phyloP scores from a whole-genome alignment of 2,888 invertebrate species.

The Sycophila texana region DNA sequence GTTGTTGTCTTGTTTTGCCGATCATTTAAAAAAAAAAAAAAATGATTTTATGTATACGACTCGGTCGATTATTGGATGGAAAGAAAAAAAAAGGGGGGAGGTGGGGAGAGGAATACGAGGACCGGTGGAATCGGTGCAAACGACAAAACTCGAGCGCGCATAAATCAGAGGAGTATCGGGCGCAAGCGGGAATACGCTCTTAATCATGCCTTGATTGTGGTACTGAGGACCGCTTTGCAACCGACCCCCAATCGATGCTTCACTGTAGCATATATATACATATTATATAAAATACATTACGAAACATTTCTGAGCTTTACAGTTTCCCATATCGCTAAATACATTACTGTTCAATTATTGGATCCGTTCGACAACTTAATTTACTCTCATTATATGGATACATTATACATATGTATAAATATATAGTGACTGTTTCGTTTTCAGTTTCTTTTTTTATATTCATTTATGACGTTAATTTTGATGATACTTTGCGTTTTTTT shows the following conservation, averaged over 20 bases:
- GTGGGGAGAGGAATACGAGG: no score
- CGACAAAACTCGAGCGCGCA: slow-evolving; percentile 45
- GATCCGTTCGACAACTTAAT: slow-evolving; percentile 41
- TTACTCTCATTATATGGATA: slow-evolving; percentile 22
- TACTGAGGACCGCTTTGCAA: slow-evolving; percentile 65
- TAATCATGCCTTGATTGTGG: slow-evolving; percentile 63
- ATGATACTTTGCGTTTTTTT: slow-evolving; percentile 30
- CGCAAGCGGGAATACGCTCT: slow-evolving; percentile 55
- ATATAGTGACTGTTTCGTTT: slow-evolving; percentile 42
- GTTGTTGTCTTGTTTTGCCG: no score
- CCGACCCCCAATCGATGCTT: slow-evolving; percentile 64
- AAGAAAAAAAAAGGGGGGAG: no score
- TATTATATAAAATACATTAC: slow-evolving; percentile 39
- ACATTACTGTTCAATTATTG: slow-evolving; percentile 45
- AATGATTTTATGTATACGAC: not conserved
- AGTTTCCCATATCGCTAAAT: slow-evolving; percentile 51
- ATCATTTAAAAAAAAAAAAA: not conserved
- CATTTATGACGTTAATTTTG: slow-evolving; percentile 26
- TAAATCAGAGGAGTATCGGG: slow-evolving; percentile 51
- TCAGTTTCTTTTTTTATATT: not conserved
- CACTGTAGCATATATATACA: slow-evolving; percentile 62
- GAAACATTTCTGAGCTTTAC: slow-evolving; percentile 61
- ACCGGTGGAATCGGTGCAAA: slow-evolving; percentile 43
- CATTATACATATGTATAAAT: slow-evolving; percentile 50
- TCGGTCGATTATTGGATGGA: no score